Percentiles rank a stretch among this genome's conserved stretches.
Conservation (phyloP, 2,797 vertebrate species). For the Sebastes vulpes region DNA sequence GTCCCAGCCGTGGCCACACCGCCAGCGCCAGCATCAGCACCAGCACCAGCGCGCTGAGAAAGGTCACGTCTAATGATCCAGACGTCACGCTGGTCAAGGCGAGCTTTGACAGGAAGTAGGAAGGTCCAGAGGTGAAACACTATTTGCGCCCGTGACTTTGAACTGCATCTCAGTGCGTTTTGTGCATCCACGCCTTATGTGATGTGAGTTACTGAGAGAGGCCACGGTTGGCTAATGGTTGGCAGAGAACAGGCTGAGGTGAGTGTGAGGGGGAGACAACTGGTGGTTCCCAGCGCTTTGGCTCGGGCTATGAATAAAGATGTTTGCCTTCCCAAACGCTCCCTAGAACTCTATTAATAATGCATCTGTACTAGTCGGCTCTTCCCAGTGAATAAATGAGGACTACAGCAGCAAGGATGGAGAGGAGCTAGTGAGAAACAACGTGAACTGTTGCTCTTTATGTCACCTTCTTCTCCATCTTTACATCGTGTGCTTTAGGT, state of each 20-base stretch:
- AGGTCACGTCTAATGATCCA: conserved; percentile 82
- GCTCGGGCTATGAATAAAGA: conserved; percentile 79
- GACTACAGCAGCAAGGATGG: conserved; percentile 5
- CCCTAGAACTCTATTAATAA: conserved; percentile 76
- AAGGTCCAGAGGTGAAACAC: conserved; percentile 22
- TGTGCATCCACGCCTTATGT: neutral
- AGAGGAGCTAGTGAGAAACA: neutral
- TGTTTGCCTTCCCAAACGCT: conserved; percentile 63
- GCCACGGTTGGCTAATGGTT: neutral
- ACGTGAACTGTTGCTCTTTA: neutral
- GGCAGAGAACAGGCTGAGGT: conserved; percentile 11
- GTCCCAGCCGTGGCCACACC: conserved; percentile 32
- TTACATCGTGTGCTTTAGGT: neutral
- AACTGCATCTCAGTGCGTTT: conserved; percentile 24
- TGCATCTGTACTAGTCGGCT: conserved; percentile 40
- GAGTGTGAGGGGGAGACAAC: conserved; percentile 18
- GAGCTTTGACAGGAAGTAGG: conserved; percentile 42
- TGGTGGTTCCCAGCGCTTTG: conserved; percentile 44
- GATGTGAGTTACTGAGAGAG: neutral
- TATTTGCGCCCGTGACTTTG: conserved; percentile 34
- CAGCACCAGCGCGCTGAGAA: conserved; percentile 58
- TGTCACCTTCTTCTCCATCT: neutral
- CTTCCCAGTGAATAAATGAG: conserved; percentile 54
- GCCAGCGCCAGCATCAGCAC: conserved; percentile 49
- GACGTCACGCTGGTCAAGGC: conserved; percentile 26